A percentile compares a stretch with the other conserved stretches of the same genome.
phyloP scores from a whole-genome alignment of 2,888 invertebrate species.

The Girardia tigrina region DNA sequence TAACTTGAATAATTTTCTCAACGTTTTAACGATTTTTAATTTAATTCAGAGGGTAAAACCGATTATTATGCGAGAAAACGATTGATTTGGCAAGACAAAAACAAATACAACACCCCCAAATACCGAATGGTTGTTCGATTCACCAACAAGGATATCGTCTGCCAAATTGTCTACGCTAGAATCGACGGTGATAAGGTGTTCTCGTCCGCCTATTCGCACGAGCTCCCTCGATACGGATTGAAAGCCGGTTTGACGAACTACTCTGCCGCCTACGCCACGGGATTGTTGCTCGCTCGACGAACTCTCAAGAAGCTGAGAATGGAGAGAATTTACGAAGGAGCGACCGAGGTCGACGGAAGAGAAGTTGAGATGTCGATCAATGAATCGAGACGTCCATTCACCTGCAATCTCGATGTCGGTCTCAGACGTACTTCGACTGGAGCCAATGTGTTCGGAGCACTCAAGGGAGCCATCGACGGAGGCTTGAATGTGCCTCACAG shows the following conservation, averaged over 20 bases:
- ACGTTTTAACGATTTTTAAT: background rate
- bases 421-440: slow-evolving; percentile 92
- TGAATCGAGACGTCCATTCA: slow-evolving; percentile 82
- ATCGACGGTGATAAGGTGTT: slow-evolving; percentile 95
- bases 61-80: slow-evolving; percentile 97
- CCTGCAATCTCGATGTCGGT: slow-evolving; percentile 87
- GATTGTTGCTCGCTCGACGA: slow-evolving; percentile 76
- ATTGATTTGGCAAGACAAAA: slow-evolving; percentile 90
- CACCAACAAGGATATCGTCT: slow-evolving; percentile 91
- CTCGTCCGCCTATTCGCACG: slow-evolving; percentile 90
- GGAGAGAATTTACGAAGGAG: slow-evolving; percentile 74
- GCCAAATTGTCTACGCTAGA: slow-evolving; percentile 77
- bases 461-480: slow-evolving; percentile 98
- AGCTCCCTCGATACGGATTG: slow-evolving; percentile 82
- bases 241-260: slow-evolving; percentile 98
- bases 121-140: slow-evolving; percentile 91
- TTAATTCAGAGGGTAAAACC: slow-evolving; percentile 58
- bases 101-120: slow-evolving; percentile 99
- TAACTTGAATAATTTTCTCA: background rate
- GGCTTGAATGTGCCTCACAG: slow-evolving; percentile 93
- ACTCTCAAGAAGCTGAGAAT: slow-evolving; percentile 75
- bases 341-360: slow-evolving; percentile 77
- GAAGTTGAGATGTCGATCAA: slow-evolving; percentile 87
- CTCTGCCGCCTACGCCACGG: slow-evolving; percentile 81
- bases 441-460: slow-evolving; percentile 88